Evolutionary conservation across 2,113 vertebrate species (phyloP).

Genomic region (Paraplagusia blochii): DNA sequence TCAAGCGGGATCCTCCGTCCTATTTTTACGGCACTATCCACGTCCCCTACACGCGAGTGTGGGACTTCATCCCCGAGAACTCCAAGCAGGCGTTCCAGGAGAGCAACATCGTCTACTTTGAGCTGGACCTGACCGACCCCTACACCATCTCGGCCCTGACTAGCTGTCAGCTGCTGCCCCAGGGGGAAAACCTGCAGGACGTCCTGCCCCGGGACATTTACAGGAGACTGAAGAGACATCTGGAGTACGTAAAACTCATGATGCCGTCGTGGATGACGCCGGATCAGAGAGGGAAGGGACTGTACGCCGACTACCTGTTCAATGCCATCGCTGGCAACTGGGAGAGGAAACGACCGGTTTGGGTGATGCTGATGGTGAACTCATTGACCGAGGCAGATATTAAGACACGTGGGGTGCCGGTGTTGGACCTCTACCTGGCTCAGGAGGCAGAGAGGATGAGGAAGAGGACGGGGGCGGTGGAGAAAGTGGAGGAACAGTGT

Average conservation of each 20-base stretch:
- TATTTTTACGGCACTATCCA: constrained; percentile 91
- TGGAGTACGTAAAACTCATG: constrained; percentile 88
- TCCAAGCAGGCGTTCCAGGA: constrained; percentile 87
- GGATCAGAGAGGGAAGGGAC: constrained; percentile 83
- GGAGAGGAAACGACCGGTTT: constrained; percentile 85
- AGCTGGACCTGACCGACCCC: constrained; percentile 87
- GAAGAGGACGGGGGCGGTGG: constrained; percentile 85
- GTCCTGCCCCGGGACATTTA: constrained; percentile 85
- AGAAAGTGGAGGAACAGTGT: constrained; percentile 91
- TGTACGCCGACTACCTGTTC: constrained; percentile 89
- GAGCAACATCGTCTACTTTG: constrained; percentile 85
- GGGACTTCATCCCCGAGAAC: constrained; percentile 87
- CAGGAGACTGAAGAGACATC: constrained; percentile 79
- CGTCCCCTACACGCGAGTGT: constrained; percentile 85
- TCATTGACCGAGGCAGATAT: constrained; percentile 85
- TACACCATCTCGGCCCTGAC: constrained; percentile 83
- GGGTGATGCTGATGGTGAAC: constrained; percentile 93
- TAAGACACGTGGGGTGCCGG: constrained; percentile 81
- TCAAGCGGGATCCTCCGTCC: constrained; percentile 84
- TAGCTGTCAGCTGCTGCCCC: constrained; percentile 85
- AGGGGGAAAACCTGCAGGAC: constrained; percentile 84
- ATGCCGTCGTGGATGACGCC: constrained; percentile 91
- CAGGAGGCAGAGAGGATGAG: constrained; percentile 86
- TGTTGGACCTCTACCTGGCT: constrained; percentile 87
- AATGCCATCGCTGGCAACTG: constrained; percentile 89